Percentiles rank a stretch among this genome's conserved stretches.
Conservation (phyloP, 2,888 invertebrate genomes). For the Callimorpha dominula region DNA sequence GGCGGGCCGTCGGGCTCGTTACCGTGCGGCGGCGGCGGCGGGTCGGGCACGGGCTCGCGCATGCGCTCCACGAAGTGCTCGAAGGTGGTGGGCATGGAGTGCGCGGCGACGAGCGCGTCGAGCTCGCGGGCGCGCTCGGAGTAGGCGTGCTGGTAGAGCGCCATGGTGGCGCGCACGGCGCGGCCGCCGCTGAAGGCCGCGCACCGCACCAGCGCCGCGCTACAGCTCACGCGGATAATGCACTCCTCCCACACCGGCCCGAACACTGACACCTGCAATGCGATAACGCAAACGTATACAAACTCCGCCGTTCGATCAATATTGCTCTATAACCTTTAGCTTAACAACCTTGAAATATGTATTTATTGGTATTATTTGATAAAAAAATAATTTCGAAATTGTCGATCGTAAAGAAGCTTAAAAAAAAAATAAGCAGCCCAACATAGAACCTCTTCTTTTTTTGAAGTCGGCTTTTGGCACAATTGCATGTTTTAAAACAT, state of each 20-base stretch:
- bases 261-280: constrained; percentile 93
- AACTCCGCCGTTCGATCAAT: neutral
- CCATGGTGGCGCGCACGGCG: constrained; percentile 95
- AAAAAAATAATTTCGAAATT: too few species aligned
- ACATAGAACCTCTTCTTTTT: too few species aligned
- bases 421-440: too few species aligned
- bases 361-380: neutral
- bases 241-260: constrained; percentile 98
- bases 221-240: constrained; percentile 82
- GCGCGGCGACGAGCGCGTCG: constrained; percentile 93
- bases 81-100: constrained; percentile 95
- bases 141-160: constrained; percentile 97
- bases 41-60: constrained; percentile 68
- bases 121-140: constrained; percentile 95
- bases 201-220: constrained; percentile 94
- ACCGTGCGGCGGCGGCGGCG: constrained; percentile 22
- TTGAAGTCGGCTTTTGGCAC: too few species aligned
- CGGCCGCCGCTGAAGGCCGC: constrained; percentile 97
- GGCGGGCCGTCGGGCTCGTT: constrained; percentile 18
- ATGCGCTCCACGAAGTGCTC: constrained; percentile 90
- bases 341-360: neutral
- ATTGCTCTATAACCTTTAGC: too few species aligned
- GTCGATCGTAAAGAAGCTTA: too few species aligned
- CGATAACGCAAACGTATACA: constrained; percentile 8
- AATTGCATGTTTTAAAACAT: too few species aligned